Evolutionary conservation across 2,888 invertebrate genomes (phyloP), one percentile per base, ranked within the genome.

Genomic region (Selenia dentaria): DNA sequence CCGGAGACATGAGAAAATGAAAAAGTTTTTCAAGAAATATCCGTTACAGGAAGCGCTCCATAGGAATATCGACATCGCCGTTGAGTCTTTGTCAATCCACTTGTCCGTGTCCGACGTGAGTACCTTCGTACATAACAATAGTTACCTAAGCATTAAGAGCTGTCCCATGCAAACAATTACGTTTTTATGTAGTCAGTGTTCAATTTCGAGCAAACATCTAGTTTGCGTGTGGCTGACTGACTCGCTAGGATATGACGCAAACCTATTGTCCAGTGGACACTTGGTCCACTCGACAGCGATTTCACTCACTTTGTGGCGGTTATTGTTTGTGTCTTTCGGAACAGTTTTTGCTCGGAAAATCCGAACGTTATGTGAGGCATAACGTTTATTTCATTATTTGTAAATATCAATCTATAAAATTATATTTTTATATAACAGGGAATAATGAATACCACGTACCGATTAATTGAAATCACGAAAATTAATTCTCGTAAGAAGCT

Each of bases 231-330:
- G 42, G 49, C 34, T 58, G 59, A 46, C 62, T 45, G 52, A 41
- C 47, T 64, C 63, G 70, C 54, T 66, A 64, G 70, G 69, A 72
- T 67, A 59, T 85, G 84, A 81, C 82, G 82, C 72, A 83, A 85
- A 62, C 62, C 70, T 53, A 83, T 85, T 84, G 79, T 77, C 39
- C 36, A 36, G 26, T 31, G 72, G 71, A 70, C 69, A 73, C 70
- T 74, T 70, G 65, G 70, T 70, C 70, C 71, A 67, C 70, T 67
- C 61, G 70, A 62, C 70, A 71, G 70, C 76, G 79, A 83, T 83
- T 84, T 83, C 78, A 77, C 79, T 82, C 51, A 55, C 67, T 65
- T 60, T 62, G 55, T 53, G 54, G 51, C 56, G 63, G 65, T 63
- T 62, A 64, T 68, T 67, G 64, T 67, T 70, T 27, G 14, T 72